Percentiles rank a stretch among this genome's conserved stretches.
Evolutionary conservation across 2,888 invertebrate species (phyloP).

Genomic region (Drosophila ezoana): DNA sequence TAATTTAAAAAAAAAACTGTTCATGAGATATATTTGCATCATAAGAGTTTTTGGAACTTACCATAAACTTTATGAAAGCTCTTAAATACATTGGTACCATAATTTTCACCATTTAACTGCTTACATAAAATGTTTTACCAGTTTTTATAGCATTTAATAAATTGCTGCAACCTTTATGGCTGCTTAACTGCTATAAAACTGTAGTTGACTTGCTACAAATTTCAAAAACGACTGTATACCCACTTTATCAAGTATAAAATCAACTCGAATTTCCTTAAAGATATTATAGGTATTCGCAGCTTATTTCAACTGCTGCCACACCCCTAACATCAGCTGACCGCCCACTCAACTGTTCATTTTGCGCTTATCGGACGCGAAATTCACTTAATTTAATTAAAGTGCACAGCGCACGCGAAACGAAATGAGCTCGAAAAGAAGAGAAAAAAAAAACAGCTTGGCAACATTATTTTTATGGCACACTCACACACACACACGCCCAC

Average conservation of each 20-base stretch:
- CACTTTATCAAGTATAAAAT: neutral
- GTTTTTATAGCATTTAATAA: no score
- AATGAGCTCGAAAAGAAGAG: conserved; percentile 18
- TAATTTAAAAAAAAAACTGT: no score
- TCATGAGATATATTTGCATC: no score
- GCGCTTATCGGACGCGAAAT: conserved; percentile 67
- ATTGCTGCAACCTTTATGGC: no score
- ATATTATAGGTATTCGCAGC: conserved; percentile 9
- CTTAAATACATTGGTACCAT: neutral
- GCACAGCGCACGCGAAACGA: conserved; percentile 35
- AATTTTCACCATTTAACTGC: no score
- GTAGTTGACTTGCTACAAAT: neutral
- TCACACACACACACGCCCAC: conserved; percentile 1
- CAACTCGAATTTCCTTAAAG: neutral
- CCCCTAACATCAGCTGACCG: conserved; percentile 1
- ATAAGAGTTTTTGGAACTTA: no score
- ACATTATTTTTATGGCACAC: conserved; percentile 57
- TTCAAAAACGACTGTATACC: neutral
- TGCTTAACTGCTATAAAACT: no score
- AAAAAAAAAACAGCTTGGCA: conserved; percentile 20
- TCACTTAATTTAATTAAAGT: conserved; percentile 78
- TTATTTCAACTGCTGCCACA: neutral
- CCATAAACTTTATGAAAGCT: neutral
- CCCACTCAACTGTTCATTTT: conserved; percentile 37
- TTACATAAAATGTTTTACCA: no score